Percentiles rank a stretch among this genome's conserved stretches.
Evolutionary conservation across 2,797 vertebrate species (phyloP).

Genomic region (Heterohyrax brucei): DNA sequence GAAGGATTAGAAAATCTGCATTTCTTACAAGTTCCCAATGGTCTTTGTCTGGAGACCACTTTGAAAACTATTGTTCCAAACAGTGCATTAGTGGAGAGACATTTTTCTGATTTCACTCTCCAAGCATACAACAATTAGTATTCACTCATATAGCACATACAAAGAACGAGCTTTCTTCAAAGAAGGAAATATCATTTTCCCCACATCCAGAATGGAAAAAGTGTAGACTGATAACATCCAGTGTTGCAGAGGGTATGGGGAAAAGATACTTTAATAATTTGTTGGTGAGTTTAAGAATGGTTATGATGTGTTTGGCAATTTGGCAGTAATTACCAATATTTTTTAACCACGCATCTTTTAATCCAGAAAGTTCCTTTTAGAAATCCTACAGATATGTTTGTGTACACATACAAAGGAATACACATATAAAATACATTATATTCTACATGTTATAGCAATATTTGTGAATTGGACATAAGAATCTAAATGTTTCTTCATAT

Average conservation of each 20-base stretch:
- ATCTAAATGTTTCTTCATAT: not conserved
- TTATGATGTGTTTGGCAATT: not conserved
- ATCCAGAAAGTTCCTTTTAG: not conserved
- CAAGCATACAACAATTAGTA: not conserved
- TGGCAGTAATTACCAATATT: slow-evolving; percentile 19
- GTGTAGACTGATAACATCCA: not conserved
- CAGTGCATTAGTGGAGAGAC: not conserved
- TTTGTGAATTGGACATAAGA: slow-evolving; percentile 29
- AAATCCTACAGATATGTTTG: not conserved
- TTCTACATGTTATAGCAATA: not conserved
- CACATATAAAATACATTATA: too few relatives aligned
- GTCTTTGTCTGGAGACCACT: not conserved
- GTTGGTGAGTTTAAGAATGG: not conserved
- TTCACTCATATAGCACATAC: not conserved
- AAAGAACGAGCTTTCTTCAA: not conserved
- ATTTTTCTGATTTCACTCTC: slow-evolving; percentile 50
- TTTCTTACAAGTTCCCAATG: not conserved
- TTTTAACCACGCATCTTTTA: slow-evolving; percentile 39
- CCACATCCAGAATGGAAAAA: not conserved
- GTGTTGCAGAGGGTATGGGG: not conserved
- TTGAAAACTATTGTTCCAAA: not conserved
- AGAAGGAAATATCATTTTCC: not conserved
- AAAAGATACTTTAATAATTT: not conserved
- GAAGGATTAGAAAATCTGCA: not conserved
- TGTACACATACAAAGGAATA: not conserved